Percentiles rank a stretch among this genome's conserved stretches.
phyloP scores from a whole-genome alignment of 2,113 vertebrate genomes.

The Cromileptes altivelis region DNA sequence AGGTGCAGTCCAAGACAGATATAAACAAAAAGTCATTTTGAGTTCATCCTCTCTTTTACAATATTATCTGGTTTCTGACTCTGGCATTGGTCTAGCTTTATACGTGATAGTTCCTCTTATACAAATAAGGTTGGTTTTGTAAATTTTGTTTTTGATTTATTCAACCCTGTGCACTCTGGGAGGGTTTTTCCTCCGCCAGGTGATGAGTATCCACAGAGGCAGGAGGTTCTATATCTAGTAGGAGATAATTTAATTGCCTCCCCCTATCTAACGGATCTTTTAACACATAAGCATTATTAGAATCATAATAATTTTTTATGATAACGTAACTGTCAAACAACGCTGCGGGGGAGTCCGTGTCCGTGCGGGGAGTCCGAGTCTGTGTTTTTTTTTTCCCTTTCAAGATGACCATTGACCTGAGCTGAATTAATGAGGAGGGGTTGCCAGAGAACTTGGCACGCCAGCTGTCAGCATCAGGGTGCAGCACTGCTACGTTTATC shows the following conservation, averaged over 20 bases:
- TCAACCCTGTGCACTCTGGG: conserved; percentile 9
- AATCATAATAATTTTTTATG: conserved; percentile 61
- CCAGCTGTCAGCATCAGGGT: conserved; percentile 61
- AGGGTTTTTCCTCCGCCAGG: conserved; percentile 10
- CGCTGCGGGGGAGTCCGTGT: conserved; percentile 14
- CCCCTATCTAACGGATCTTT: conserved; percentile 34
- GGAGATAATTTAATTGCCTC: conserved; percentile 55
- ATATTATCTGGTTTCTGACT: neutral
- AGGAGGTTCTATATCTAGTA: conserved; percentile 33
- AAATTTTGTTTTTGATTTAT: conserved; percentile 14
- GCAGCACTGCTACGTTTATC: conserved; percentile 32
- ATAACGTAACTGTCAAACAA: conserved; percentile 56
- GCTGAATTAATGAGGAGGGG: conserved; percentile 73
- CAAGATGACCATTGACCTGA: conserved; percentile 60
- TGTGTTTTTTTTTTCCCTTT: conserved; percentile 9
- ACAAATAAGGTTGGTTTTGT: neutral
- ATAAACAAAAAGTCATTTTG: neutral
- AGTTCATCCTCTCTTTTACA: neutral
- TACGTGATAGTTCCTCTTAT: neutral
- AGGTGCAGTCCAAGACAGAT: neutral
- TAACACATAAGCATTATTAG: conserved; percentile 66
- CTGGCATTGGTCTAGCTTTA: neutral
- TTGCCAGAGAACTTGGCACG: conserved; percentile 35
- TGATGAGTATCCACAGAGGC: conserved; percentile 19
- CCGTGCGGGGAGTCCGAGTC: no score